These are phyloP conservation scores for Muscicapa adusta DNA, from an alignment of 2,113 vertebrate genomes.

Conservation along the genomic window DNA sequence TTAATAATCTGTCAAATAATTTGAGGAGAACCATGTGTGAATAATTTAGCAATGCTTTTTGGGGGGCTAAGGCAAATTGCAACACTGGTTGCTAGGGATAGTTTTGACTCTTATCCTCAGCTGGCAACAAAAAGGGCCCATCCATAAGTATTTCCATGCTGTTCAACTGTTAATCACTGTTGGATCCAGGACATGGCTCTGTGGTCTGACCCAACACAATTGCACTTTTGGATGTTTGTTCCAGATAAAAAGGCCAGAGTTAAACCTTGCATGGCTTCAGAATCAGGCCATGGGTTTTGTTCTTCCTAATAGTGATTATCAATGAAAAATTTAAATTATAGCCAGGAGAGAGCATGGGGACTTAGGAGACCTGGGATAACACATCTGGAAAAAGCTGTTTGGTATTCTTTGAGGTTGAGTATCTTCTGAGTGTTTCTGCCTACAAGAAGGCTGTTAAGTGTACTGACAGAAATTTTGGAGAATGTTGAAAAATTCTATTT, in stretches of 20 bases:
- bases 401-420: background rate
- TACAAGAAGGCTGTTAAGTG: background rate
- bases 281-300: background rate
- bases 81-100: background rate
- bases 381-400: background rate
- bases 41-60: background rate
- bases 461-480: background rate
- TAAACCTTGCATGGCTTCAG: background rate
- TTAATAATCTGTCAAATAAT: background rate
- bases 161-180: background rate
- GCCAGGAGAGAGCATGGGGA: background rate
- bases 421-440: background rate
- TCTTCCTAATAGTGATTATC: background rate
- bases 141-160: background rate
- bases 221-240: accelerated
- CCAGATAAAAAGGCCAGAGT: background rate
- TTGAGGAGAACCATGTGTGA: background rate
- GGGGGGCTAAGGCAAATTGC: background rate
- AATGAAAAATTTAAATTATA: background rate
- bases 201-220: background rate
- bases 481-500: background rate
- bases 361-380: background rate
- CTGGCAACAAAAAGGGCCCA: background rate
- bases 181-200: background rate
- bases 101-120: background rate